These are phyloP conservation scores for Lithophane leautieri DNA, from an alignment of 2,888 invertebrate genomes.

Conservation along the genomic window DNA sequence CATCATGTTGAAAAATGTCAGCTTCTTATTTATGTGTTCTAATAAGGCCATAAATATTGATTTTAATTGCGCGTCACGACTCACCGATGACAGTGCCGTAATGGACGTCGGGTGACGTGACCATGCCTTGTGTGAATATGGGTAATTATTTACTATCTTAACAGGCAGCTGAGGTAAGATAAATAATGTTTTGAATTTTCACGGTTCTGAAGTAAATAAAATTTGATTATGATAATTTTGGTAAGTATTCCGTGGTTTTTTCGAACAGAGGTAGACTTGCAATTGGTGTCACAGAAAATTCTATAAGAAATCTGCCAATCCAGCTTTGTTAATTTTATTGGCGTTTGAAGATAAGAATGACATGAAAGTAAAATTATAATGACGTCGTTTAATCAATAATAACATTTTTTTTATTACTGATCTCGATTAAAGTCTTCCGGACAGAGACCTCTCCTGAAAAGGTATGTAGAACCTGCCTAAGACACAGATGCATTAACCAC, in stretches of 20 bases:
- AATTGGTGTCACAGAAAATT: background rate
- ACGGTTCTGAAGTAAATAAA: background rate
- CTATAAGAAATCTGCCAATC: background rate
- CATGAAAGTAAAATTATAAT: background rate
- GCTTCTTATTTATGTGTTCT: conserved; percentile 76
- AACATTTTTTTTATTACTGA: background rate
- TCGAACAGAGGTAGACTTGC: no score
- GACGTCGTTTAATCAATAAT: background rate
- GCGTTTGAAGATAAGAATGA: background rate
- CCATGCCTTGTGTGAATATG: conserved; percentile 46
- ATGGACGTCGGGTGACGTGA: conserved; percentile 70
- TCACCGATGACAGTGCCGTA: conserved; percentile 71
- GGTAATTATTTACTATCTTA: conserved; percentile 27
- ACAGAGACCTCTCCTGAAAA: background rate
- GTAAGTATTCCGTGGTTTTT: background rate
- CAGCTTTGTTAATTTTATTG: background rate
- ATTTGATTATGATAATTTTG: background rate
- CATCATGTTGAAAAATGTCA: conserved; percentile 74
- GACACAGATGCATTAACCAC: no score
- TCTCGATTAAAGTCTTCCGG: background rate
- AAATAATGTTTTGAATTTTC: background rate
- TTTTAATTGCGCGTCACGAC: conserved; percentile 78
- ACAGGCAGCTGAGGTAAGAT: background rate
- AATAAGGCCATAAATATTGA: conserved; percentile 81
- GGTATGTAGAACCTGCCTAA: background rate